Evolutionary conservation across 2,888 invertebrate genomes (phyloP), one percentile per base, ranked within the genome.

Genomic region (Mylabris sibirica): DNA sequence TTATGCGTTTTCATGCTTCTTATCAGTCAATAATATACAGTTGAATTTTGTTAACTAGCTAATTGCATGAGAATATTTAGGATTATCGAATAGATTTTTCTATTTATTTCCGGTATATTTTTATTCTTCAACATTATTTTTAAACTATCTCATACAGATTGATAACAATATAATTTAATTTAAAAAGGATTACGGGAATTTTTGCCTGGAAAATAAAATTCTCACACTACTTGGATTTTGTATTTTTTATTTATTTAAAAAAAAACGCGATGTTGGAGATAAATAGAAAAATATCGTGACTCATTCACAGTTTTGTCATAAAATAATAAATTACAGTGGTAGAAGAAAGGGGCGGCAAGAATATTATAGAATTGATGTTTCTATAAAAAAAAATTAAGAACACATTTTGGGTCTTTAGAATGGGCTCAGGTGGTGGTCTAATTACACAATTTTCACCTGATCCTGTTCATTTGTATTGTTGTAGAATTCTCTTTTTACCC

Each of bases 1-100:
- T 70, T 70, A 70, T 63, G 64, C 59, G 53, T 26, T 70, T 70
- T 70, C 70, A 70, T 70, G 70, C 70, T 12, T 12, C 9, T 70
- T 67, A 70, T 70, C 70, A 63, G 67, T 64, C 14, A 35, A 35
- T n/a, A n/a, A 6, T 30, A 30, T 30, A 30, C 30, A 35, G 35
- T 49, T 49, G 65, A 60, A 69, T 69, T 68, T 69, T 69, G 67
- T 65, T 67, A 68, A 74, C 68, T 65, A 61, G 69, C 71, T 74
- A 74, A 74, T 74, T 68, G 74, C 74, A 72, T 72, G 74, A 68
- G 69, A 68, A 57, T 70, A 67, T 69, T 68, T 57, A 63, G 22
- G 17, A 49, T 49, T 49, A 17, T 41, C 5, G n/a, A 38, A 38
- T 3, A n/a, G n/a, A 41, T 41, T n/a, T n/a, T 41, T 14, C 12